These are phyloP conservation scores for Allygus modestus DNA, from an alignment of 2,888 invertebrate species.

Conservation along the genomic window DNA sequence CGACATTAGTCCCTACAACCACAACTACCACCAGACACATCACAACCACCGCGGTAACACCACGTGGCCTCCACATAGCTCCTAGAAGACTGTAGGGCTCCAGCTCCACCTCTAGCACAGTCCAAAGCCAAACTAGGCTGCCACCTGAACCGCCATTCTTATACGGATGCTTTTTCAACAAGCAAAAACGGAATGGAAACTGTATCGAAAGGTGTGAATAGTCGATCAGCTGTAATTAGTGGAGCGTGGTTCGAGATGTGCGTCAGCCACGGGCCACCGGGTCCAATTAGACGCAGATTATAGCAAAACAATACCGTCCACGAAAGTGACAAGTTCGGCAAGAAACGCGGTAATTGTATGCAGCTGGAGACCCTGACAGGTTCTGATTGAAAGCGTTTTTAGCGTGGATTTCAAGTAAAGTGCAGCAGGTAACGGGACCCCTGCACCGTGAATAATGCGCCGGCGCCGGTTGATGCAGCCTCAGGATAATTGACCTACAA, in stretches of 20 bases:
- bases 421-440: neutral
- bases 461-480: neutral
- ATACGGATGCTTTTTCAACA: constrained; percentile 16
- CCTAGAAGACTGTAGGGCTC: neutral
- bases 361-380: neutral
- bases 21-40: neutral
- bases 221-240: constrained; percentile 46
- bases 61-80: neutral
- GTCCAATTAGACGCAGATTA: constrained; percentile 21
- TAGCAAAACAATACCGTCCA: constrained; percentile 27
- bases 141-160: neutral
- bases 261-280: constrained; percentile 42
- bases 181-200: constrained; percentile 48
- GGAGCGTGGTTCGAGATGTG: constrained; percentile 50
- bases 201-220: constrained; percentile 53
- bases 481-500: neutral
- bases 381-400: neutral
- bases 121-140: constrained; percentile 15
- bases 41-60: neutral
- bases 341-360: neutral
- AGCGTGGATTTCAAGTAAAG: neutral
- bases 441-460: constrained; percentile 1
- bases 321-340: constrained; percentile 16
- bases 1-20: neutral
- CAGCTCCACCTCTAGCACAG: neutral